Percentiles rank a stretch among this genome's conserved stretches.
These are phyloP conservation scores for Melipona beecheii DNA, from an alignment of 2,888 invertebrate genomes.

Conservation along the genomic window DNA sequence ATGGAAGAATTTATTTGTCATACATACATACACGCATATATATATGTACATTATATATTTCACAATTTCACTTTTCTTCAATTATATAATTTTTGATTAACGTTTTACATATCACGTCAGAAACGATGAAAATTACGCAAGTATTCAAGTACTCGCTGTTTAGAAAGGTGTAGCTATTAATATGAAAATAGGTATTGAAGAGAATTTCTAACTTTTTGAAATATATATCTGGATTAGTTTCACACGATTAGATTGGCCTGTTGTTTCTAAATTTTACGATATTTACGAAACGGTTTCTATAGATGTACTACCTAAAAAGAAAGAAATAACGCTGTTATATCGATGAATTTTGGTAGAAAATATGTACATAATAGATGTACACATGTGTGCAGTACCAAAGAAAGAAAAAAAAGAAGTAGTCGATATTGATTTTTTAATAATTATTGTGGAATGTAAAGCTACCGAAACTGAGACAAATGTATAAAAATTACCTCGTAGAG, in stretches of 20 bases:
- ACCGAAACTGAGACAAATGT: background rate
- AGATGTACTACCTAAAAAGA: slow-evolving; percentile 28
- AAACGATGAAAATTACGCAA: slow-evolving; percentile 53
- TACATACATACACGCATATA: slow-evolving; percentile 42
- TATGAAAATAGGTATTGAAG: slow-evolving; percentile 65
- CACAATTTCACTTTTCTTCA: slow-evolving; percentile 19
- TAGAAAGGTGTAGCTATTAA: slow-evolving; percentile 42
- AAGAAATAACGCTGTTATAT: background rate
- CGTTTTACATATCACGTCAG: slow-evolving; percentile 53
- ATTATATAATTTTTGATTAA: slow-evolving; percentile 39
- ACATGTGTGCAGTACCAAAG: background rate
- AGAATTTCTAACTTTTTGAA: slow-evolving; percentile 46
- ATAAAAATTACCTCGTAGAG: slow-evolving; percentile 39
- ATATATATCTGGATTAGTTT: slow-evolving; percentile 54
- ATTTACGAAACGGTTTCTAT: slow-evolving; percentile 6
- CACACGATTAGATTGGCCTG: background rate
- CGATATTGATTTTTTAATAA: background rate
- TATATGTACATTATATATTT: slow-evolving; percentile 35
- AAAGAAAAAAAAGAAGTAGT: background rate
- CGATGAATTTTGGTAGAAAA: background rate
- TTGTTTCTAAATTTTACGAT: background rate
- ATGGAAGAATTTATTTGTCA: slow-evolving; percentile 41
- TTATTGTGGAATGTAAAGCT: background rate
- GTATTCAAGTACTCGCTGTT: slow-evolving; percentile 30
- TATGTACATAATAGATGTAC: background rate